phyloP scores from a whole-genome alignment of 1,140 invertebrate species.

The Drosophila parvula region DNA sequence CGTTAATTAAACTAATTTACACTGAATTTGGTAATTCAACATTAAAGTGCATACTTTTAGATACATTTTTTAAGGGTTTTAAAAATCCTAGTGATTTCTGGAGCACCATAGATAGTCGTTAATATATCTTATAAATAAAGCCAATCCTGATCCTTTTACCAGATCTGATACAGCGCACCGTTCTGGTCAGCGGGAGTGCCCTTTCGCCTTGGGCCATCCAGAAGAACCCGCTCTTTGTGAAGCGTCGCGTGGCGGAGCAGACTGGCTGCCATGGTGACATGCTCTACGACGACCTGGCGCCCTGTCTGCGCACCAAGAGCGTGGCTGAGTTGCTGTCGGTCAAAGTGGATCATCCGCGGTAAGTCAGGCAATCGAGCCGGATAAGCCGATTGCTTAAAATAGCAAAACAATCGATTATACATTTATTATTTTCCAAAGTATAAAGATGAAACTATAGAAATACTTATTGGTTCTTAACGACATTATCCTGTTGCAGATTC shows the following conservation, averaged over 20 bases:
- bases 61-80: too few species aligned
- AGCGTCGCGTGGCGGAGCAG: slow-evolving; percentile 91
- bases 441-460: too few species aligned
- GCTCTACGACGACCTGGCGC: slow-evolving; percentile 91
- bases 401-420: background rate
- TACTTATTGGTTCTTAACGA: too few species aligned
- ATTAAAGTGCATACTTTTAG: too few species aligned
- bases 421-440: too few species aligned
- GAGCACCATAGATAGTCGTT: too few species aligned
- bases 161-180: slow-evolving; percentile 94
- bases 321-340: slow-evolving; percentile 90
- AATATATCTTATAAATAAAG: background rate
- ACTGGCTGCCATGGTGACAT: slow-evolving; percentile 91
- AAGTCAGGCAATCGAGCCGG: slow-evolving; percentile 2
- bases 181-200: slow-evolving; percentile 97
- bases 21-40: too few species aligned
- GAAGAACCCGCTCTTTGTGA: slow-evolving; percentile 92
- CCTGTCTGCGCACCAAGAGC: slow-evolving; percentile 91
- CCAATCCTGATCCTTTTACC: background rate
- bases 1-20: too few species aligned
- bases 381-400: background rate
- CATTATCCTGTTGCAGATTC: slow-evolving; percentile 85
- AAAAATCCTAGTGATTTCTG: too few species aligned
- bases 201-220: slow-evolving; percentile 97
- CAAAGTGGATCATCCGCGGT: slow-evolving; percentile 89